Base-by-base conservation (phyloP, 2,797 vertebrate species). In the Gambelia wislizenii region DNA sequence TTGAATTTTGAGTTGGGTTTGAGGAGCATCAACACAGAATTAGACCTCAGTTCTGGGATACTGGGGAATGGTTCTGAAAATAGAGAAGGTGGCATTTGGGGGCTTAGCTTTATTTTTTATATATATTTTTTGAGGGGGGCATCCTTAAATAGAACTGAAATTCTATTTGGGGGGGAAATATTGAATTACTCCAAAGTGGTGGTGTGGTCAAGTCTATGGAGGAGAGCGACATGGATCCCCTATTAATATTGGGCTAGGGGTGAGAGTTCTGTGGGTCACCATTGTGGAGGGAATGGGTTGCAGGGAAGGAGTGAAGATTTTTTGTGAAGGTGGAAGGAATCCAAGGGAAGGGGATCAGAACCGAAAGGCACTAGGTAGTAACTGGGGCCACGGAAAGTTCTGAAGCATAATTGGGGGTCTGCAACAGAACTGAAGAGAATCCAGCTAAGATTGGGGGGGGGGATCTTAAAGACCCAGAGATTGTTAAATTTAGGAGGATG, bases 351-450 rank as follows among this genome's bases (percentile, higher is more conserved):
- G 44, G 56, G 82, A 22, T 59, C 25, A 18, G 25, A 52, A 52
- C 25, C 47, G 81, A 25, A 12, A 12, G 59, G 27, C n/a, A 39
- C 27, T 27, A 22, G 25, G 16, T 61, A 27, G 64, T 9, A 33
- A 30, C 30, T 20, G 5, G 56, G n/a, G 2, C 0, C 0, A 14
- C 44, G 8, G 5, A 22, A 5, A 47, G 7, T 10, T 25, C 16
- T 25, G 30, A 2, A 33, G 42, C 7, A 56, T 8, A 61, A 25
- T 0, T 25, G 61, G 30, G 33, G 30, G 42, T 36, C 18, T 3
- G 13, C n/a, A 52, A 5, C 8, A 36, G 30, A 36, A 8, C 30
- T n/a, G 22, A 61, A 33, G 13, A 0, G 20, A 12, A 61, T 30
- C 52, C 69, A 20, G 36, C 2, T 33, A 5, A 20, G 54, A 47